Evolutionary conservation across 2,888 invertebrate species (phyloP).

Genomic region (Tanytarsus gracilentus): DNA sequence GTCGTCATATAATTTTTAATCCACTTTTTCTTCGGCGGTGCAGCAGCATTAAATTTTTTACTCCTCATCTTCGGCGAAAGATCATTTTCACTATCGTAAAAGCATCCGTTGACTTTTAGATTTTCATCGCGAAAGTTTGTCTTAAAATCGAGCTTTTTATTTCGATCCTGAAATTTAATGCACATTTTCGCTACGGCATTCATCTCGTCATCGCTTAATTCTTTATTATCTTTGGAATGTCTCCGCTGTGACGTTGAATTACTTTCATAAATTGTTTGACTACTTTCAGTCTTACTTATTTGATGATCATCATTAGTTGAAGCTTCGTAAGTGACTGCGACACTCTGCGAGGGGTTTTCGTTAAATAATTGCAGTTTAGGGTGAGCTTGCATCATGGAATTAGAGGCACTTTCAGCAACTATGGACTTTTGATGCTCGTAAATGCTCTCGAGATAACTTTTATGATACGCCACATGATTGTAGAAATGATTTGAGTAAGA

Average conservation of each 20-base stretch:
- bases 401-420: background rate
- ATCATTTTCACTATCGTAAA: background rate
- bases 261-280: too few relatives aligned
- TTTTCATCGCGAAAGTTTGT: conserved; percentile 19
- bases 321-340: too few relatives aligned
- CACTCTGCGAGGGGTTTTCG: too few relatives aligned
- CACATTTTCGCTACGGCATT: background rate
- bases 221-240: background rate
- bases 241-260: too few relatives aligned
- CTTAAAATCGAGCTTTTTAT: conserved; percentile 22
- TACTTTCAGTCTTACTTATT: too few relatives aligned
- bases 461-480: background rate
- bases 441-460: background rate
- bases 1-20: background rate
- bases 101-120: conserved; percentile 10
- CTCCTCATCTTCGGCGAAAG: background rate
- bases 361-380: too few relatives aligned
- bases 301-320: too few relatives aligned
- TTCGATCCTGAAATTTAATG: conserved; percentile 22
- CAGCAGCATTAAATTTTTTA: background rate
- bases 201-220: background rate
- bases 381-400: too few relatives aligned
- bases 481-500: background rate
- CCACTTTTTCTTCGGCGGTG: conserved; percentile 20
- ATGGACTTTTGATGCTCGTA: background rate